A percentile compares a stretch with the other conserved stretches of the same genome.
Evolutionary conservation across 2,888 invertebrate genomes (phyloP).

Genomic region (Standfussiana lucernea): DNA sequence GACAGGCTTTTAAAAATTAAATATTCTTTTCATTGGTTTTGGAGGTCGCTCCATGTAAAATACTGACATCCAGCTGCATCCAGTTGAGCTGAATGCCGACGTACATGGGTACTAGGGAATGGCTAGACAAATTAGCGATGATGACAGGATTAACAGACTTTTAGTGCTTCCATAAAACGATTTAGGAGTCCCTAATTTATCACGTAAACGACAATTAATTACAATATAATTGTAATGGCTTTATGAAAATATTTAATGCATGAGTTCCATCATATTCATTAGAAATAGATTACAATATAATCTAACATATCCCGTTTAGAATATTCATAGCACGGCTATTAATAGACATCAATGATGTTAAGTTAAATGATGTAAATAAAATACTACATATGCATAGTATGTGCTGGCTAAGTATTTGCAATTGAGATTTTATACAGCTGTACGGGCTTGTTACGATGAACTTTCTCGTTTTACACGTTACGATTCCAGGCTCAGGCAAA

Average conservation of each 20-base stretch:
- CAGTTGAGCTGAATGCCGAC: background rate
- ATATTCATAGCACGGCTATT: slow-evolving; percentile 56
- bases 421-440: slow-evolving; percentile 61
- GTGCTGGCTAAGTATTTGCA: slow-evolving; percentile 62
- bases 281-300: slow-evolving; percentile 46
- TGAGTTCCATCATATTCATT: slow-evolving; percentile 41
- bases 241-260: slow-evolving; percentile 27
- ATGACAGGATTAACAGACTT: background rate
- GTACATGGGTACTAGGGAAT: background rate
- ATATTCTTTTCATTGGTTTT: background rate
- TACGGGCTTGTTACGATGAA: slow-evolving; percentile 47
- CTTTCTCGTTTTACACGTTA: background rate
- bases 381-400: slow-evolving; percentile 53
- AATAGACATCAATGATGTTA: slow-evolving; percentile 50
- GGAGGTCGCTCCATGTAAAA: background rate
- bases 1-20: background rate
- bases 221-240: background rate
- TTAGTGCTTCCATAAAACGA: background rate
- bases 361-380: slow-evolving; percentile 64
- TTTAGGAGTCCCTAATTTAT: background rate
- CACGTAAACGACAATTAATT: background rate
- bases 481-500: background rate
- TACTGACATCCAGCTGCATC: background rate
- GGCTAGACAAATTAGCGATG: background rate
- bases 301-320: slow-evolving; percentile 25